Evolutionary conservation across 2,113 vertebrate species (phyloP).

Genomic region (Platanista minor): DNA sequence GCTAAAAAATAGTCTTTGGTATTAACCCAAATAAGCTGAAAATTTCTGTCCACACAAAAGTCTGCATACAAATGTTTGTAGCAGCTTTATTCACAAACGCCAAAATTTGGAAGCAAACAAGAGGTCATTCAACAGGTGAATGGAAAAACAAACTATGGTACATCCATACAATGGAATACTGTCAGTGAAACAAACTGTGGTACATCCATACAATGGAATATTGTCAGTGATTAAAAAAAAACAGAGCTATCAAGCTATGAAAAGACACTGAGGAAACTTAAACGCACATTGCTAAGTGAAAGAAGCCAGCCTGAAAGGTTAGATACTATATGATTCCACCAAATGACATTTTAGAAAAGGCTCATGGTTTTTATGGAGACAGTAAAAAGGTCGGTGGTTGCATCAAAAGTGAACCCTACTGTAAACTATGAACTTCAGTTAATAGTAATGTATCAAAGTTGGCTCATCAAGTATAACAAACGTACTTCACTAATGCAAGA

Average conservation of each 20-base stretch:
- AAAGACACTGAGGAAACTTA: not conserved
- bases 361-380: not conserved
- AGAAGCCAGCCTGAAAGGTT: not conserved
- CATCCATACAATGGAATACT: not conserved
- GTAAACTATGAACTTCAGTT: not conserved
- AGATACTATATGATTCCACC: not conserved
- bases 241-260: not conserved
- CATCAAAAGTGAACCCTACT: not conserved
- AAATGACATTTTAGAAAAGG: not conserved
- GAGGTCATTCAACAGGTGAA: not conserved
- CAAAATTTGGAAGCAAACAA: not conserved
- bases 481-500: not conserved
- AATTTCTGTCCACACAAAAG: not conserved
- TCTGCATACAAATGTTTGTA: not conserved
- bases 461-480: not conserved
- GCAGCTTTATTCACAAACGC: slow-evolving; percentile 15
- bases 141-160: not conserved
- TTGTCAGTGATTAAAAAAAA: not conserved
- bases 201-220: not conserved
- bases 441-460: not conserved
- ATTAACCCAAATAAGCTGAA: not conserved
- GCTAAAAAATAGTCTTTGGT: not conserved
- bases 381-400: not conserved
- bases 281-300: not conserved
- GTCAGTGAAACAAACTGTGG: not conserved